Evolutionary conservation across 2,888 invertebrate genomes (phyloP).

Genomic region (Drosophila suboccidentalis): DNA sequence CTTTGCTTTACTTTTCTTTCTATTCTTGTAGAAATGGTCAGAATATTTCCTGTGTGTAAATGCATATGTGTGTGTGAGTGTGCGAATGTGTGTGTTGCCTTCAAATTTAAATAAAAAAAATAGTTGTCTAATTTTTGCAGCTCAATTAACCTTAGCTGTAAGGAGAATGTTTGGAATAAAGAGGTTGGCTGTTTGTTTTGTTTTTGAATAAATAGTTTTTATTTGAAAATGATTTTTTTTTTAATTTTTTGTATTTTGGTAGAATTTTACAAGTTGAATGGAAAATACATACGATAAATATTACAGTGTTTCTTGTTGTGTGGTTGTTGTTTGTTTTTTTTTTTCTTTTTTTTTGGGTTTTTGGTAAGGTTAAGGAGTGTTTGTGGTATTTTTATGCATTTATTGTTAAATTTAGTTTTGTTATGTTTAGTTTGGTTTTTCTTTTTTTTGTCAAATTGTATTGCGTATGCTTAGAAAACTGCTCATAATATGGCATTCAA

Average conservation of each 20-base stretch:
- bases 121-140: slow-evolving; percentile 26
- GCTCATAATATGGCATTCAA: slow-evolving; percentile 54
- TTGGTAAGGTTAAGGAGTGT: slow-evolving; percentile 29
- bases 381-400: slow-evolving; percentile 19
- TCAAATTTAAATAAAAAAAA: slow-evolving; percentile 28
- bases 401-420: slow-evolving; percentile 31
- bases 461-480: slow-evolving; percentile 52
- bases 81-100: slow-evolving; percentile 15
- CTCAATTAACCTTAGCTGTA: slow-evolving; percentile 53
- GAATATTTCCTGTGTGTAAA: slow-evolving; percentile 14
- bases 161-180: slow-evolving; percentile 58
- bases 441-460: slow-evolving; percentile 33
- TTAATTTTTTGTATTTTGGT: slow-evolving; percentile 69
- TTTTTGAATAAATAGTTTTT: slow-evolving; percentile 80
- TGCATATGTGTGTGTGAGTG: slow-evolving; percentile 15
- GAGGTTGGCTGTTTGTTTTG: slow-evolving; percentile 54
- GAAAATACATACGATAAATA: slow-evolving; percentile 77
- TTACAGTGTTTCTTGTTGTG: slow-evolving; percentile 66
- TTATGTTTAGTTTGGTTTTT: slow-evolving; percentile 10
- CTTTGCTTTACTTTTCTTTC: slow-evolving; percentile 27
- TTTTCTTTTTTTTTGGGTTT: slow-evolving; percentile 13
- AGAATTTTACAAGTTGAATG: slow-evolving; percentile 80
- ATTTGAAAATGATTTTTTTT: slow-evolving; percentile 76
- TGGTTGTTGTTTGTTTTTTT: slow-evolving; percentile 27
- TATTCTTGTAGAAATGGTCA: slow-evolving; percentile 26